Evolutionary conservation across 2,113 vertebrate species (phyloP).

Genomic region (Myotis brandtii): DNA sequence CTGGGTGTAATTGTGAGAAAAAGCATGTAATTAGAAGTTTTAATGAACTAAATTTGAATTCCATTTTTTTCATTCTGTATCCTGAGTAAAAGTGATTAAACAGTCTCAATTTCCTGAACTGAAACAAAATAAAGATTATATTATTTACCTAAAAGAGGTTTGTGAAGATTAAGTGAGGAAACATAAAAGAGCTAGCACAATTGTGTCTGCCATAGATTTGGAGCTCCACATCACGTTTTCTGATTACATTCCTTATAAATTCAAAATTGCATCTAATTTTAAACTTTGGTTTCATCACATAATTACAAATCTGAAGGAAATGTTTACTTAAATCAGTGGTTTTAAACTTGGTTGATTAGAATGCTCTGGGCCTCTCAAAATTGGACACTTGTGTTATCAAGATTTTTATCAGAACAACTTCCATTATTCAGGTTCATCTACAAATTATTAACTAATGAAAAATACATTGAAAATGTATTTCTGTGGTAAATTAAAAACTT

Average conservation of each 20-base stretch:
- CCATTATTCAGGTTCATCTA: not conserved
- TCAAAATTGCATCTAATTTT: not conserved
- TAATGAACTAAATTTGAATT: conserved; percentile 42
- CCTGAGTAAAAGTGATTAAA: conserved; percentile 26
- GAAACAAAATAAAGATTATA: conserved; percentile 14
- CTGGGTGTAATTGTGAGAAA: not conserved
- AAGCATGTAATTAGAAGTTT: conserved; percentile 2
- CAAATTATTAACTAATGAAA: conserved; percentile 1
- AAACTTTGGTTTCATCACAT: not conserved
- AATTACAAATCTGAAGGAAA: not conserved
- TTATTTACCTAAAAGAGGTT: not conserved
- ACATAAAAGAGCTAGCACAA: not conserved
- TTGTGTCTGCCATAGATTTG: not conserved
- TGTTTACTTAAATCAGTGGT: not conserved
- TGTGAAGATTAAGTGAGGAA: conserved; percentile 23
- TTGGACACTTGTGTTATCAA: not conserved
- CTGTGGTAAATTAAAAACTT: not conserved
- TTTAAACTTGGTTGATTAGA: not conserved
- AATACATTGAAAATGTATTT: not conserved
- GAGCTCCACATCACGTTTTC: not conserved
- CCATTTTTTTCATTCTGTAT: not conserved
- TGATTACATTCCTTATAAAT: not conserved
- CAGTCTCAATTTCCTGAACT: conserved; percentile 24
- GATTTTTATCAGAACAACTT: not conserved
- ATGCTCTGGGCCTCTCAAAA: not conserved